phyloP scores from a whole-genome alignment of 2,888 invertebrate species.

The Caenorhabditis becei region DNA sequence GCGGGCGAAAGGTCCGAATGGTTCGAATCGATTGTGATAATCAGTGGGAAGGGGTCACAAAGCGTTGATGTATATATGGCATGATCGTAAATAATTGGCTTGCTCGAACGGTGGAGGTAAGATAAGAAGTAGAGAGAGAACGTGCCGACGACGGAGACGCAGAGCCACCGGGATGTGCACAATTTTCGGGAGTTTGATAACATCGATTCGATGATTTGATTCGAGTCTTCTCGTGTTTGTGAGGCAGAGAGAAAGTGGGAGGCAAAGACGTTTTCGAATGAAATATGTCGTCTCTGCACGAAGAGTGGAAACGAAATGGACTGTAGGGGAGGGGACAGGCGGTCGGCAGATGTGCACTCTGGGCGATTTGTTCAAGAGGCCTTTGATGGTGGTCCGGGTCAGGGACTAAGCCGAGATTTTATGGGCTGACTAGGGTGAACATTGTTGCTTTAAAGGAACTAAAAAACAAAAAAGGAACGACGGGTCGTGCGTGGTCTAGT shows the following conservation, averaged over 20 bases:
- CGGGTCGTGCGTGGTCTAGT: not conserved
- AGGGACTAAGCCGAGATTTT: not conserved
- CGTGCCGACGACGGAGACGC: not conserved
- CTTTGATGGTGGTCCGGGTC: conserved; percentile 2
- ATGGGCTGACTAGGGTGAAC: not conserved
- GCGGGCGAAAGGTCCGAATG: not conserved
- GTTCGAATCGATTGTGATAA: conserved; percentile 8
- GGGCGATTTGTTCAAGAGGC: conserved; percentile 18
- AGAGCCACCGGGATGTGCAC: conserved; percentile 5
- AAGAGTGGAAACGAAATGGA: conserved; percentile 9
- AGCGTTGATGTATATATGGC: conserved; percentile 20
- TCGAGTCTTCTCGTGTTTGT: conserved; percentile 13
- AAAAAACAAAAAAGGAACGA: conserved; percentile 4
- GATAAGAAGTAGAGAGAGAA: conserved; percentile 10
- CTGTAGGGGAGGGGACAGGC: conserved; percentile 20
- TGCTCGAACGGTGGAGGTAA: conserved; percentile 13
- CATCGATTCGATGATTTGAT: conserved; percentile 14
- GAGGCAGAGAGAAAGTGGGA: conserved; percentile 1
- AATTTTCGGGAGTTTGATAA: conserved; percentile 28
- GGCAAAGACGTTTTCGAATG: conserved; percentile 7
- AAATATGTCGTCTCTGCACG: conserved; percentile 18
- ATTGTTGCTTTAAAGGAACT: not conserved
- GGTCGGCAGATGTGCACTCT: conserved; percentile 37
- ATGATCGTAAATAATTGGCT: conserved; percentile 35
- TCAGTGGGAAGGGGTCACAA: conserved; percentile 1